These are phyloP conservation scores for Suricata suricatta DNA, from an alignment of 2,113 vertebrate genomes.

Conservation along the genomic window DNA sequence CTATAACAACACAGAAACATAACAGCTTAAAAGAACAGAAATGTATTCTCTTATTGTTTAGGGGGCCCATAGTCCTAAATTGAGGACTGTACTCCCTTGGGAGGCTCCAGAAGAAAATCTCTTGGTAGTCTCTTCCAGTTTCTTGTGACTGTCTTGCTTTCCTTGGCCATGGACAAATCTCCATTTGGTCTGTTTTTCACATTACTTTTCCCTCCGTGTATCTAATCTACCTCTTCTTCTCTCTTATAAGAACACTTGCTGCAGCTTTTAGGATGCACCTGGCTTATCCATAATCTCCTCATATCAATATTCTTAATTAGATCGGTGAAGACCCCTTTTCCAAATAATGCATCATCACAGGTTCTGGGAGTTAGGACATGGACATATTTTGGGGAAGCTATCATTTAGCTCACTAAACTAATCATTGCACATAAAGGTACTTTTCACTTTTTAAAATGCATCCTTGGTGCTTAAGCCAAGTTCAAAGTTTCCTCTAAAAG, in stretches of 20 bases:
- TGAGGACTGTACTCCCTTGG: background rate
- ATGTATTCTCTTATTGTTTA: constrained; percentile 11
- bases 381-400: background rate
- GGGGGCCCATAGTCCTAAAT: background rate
- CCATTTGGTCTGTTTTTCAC: background rate
- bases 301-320: constrained; percentile 10
- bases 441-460: constrained; percentile 55
- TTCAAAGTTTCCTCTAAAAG: constrained; percentile 52
- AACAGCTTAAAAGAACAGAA: background rate
- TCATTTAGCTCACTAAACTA: constrained; percentile 38
- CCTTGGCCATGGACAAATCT: background rate
- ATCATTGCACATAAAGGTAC: constrained; percentile 28
- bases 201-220: background rate
- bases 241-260: background rate
- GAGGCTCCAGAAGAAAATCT: background rate
- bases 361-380: background rate
- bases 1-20: background rate
- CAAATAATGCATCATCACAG: constrained; percentile 27
- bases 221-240: constrained; percentile 45
- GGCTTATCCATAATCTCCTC: background rate
- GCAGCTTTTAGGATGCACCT: background rate
- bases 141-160: background rate
- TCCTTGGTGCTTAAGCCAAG: constrained; percentile 73
- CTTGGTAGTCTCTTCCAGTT: background rate
- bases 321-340: background rate